Conservation (phyloP, 2,888 invertebrate genomes). For the Synanthedon vespiformis region DNA sequence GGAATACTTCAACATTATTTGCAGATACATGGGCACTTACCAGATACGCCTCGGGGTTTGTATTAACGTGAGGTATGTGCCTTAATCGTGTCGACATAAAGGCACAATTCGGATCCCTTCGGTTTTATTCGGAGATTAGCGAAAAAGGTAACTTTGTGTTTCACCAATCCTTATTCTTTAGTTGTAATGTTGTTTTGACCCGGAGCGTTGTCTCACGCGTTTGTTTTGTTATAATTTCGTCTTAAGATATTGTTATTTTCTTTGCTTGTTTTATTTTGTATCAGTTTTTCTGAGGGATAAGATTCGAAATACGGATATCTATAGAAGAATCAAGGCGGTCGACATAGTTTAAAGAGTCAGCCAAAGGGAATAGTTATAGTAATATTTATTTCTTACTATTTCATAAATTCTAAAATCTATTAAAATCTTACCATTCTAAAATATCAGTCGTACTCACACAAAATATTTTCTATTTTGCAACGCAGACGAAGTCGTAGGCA, state of each 20-base stretch:
- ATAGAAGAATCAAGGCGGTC: no score
- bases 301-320: no score
- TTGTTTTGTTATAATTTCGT: not conserved
- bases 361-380: no score
- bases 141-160: constrained; percentile 13
- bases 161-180: constrained; percentile 15
- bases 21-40: constrained; percentile 59
- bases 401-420: no score
- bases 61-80: constrained; percentile 46
- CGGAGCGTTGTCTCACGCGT: constrained; percentile 5
- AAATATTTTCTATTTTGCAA: no score
- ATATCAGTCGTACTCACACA: no score
- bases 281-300: no score
- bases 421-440: no score
- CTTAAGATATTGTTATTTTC: not conserved
- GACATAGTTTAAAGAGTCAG: no score
- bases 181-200: constrained; percentile 11
- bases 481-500: no score
- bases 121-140: constrained; percentile 15
- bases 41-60: constrained; percentile 45
- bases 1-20: constrained; percentile 68
- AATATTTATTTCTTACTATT: no score
- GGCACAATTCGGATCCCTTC: constrained; percentile 12
- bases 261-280: no score
- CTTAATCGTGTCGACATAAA: constrained; percentile 44